Conservation (phyloP, 2,888 invertebrate genomes). For the Ryuthela nishihirai region DNA sequence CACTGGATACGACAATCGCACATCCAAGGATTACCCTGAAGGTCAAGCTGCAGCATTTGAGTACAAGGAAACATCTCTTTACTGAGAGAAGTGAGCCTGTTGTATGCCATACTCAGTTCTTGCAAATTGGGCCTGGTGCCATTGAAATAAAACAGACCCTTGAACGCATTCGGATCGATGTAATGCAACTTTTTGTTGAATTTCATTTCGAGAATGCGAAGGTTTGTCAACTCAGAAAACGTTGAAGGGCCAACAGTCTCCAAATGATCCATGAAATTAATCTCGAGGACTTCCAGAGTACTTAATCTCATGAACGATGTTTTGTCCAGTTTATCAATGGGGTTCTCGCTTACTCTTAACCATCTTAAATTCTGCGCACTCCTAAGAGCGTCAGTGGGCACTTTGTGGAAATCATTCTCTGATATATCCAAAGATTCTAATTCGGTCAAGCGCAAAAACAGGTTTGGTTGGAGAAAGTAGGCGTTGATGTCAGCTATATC, state of each 20-base stretch:
- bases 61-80: constrained; percentile 11
- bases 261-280: constrained; percentile 30
- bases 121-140: constrained; percentile 16
- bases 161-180: constrained; percentile 33
- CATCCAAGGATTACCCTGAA: constrained; percentile 39
- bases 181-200: constrained; percentile 20
- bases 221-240: constrained; percentile 23
- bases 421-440: constrained; percentile 34
- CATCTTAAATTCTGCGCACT: constrained; percentile 20
- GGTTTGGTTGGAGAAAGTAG: constrained; percentile 12
- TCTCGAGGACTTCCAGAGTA: constrained; percentile 24
- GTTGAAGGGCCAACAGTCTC: constrained; percentile 12
- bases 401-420: constrained; percentile 32
- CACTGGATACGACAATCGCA: constrained; percentile 40
- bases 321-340: constrained; percentile 6
- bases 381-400: constrained; percentile 34
- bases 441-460: constrained; percentile 25
- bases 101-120: constrained; percentile 23
- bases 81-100: constrained; percentile 1
- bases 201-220: constrained; percentile 23
- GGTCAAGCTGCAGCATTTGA: constrained; percentile 28
- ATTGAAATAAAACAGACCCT: constrained; percentile 17
- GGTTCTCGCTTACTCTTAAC: constrained; percentile 35
- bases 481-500: constrained; percentile 29
- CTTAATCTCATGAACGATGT: constrained; percentile 23